These are phyloP conservation scores for Ophioderma brevispina DNA, from an alignment of 35 echinoderm and acorn worm genomes.

Conservation along the genomic window DNA sequence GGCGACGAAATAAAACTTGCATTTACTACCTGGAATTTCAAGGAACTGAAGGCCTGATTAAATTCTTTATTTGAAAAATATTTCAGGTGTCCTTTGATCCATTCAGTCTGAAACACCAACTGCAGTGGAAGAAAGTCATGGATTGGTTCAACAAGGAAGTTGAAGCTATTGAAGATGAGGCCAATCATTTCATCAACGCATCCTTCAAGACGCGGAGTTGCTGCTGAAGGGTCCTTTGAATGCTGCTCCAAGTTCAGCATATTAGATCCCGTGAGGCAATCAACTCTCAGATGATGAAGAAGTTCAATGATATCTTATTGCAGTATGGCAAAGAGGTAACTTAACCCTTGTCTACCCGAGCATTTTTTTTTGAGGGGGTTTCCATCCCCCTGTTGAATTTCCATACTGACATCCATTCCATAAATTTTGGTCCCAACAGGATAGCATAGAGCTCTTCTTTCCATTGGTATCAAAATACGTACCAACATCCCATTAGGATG, in stretches of 20 bases:
- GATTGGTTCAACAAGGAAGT: constrained; percentile 99
- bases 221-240: constrained; percentile 91
- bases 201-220: constrained; percentile 98
- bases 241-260: constrained; percentile 92
- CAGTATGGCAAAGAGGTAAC: constrained; percentile 99
- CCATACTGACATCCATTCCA: too few relatives aligned
- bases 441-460: too few relatives aligned
- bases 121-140: constrained; percentile 97
- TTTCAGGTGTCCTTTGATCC: constrained; percentile 92
- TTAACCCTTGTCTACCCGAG: too few relatives aligned
- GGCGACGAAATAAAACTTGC: neutral
- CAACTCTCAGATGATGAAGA: constrained; percentile 99
- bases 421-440: too few relatives aligned
- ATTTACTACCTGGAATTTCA: too few relatives aligned
- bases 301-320: constrained; percentile 97
- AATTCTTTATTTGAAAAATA: too few relatives aligned
- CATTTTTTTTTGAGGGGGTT: too few relatives aligned
- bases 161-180: constrained; percentile 94
- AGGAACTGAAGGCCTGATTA: too few relatives aligned
- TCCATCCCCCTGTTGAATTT: too few relatives aligned
- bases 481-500: too few relatives aligned
- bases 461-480: too few relatives aligned
- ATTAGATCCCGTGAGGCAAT: constrained; percentile 95
- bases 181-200: constrained; percentile 99
- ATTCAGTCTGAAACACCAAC: constrained; percentile 86